Conservation (phyloP, 2,113 vertebrate genomes). For the Mugil cephalus region DNA sequence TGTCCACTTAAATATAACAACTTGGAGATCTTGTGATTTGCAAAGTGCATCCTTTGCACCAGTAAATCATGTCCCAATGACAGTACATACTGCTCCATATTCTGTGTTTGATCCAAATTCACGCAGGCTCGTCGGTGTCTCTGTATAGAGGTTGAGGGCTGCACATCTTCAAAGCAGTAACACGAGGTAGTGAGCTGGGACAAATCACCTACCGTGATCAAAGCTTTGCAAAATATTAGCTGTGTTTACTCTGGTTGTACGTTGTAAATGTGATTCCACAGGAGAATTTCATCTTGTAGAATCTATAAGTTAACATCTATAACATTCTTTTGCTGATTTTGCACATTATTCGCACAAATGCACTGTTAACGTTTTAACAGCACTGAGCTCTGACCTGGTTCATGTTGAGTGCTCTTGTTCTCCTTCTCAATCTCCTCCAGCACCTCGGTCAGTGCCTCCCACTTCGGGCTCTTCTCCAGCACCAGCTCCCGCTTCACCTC, state of each 20-base stretch:
- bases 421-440: conserved; percentile 95
- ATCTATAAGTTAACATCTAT: background rate
- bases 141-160: too few relatives aligned
- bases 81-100: too few relatives aligned
- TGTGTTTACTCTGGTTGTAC: background rate
- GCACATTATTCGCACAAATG: background rate
- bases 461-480: conserved; percentile 95
- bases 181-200: too few relatives aligned
- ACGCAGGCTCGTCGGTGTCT: too few relatives aligned
- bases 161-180: too few relatives aligned
- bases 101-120: too few relatives aligned
- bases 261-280: background rate
- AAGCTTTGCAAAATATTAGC: conserved; percentile 16
- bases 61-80: too few relatives aligned
- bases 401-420: conserved; percentile 87
- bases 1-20: too few relatives aligned
- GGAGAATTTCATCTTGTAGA: background rate
- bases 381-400: conserved; percentile 83
- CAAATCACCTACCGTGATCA: too few relatives aligned
- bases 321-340: background rate
- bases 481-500: conserved; percentile 89
- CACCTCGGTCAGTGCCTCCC: conserved; percentile 93
- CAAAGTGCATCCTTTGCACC: too few relatives aligned
- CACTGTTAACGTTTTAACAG: background rate
- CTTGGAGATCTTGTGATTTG: too few relatives aligned